Base-by-base conservation (phyloP, 2,888 invertebrate genomes). In the Mylabris sibirica region DNA sequence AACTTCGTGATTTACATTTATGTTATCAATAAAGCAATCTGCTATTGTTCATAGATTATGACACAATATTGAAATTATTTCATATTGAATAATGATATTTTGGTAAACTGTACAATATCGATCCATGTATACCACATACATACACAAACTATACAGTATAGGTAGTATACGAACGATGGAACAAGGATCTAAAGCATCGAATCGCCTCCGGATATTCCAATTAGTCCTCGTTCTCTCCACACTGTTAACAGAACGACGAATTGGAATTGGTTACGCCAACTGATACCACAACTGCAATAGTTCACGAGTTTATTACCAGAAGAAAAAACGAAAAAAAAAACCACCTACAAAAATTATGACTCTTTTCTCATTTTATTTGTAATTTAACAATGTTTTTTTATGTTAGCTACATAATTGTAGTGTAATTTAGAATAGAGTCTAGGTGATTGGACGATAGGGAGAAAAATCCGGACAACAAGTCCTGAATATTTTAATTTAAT, bases 171-270 rank as follows among this genome's bases (percentile, higher is more conserved):
- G 20, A 49, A 49, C 63, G 65, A 64, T 44, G 65, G 70, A 68
- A 70, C 68, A 70, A 70, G 68, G 70, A 70, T 68, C 67, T 66
- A 68, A 70, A 71, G 68, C 68, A 68, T 66, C n/a, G 66, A 66
- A 71, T 71, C 20, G 71, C 71, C 69, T 35, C 71, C 63, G 71
- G 71, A 71, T 60, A 71, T 71, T 71, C 68, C 71, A 71, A 71
- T 71, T 71, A 71, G 71, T 71, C 71, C 68, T 66, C 68, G 71
- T 67, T 49, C 49, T 49, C 49, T 70, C 68, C 70, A 68, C 70
- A 68, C 70, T 65, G 69, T 70, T 67, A 20, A 49, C 49, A 49
- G 44, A 44, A 44, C 44, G 49, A 64, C 63, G 68, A 68, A 66
- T 64, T 67, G 68, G 63, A 68, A 68, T 41, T 65, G 70, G 70